phyloP scores from a whole-genome alignment of 2,113 vertebrate species.

The Psettodes erumei region DNA sequence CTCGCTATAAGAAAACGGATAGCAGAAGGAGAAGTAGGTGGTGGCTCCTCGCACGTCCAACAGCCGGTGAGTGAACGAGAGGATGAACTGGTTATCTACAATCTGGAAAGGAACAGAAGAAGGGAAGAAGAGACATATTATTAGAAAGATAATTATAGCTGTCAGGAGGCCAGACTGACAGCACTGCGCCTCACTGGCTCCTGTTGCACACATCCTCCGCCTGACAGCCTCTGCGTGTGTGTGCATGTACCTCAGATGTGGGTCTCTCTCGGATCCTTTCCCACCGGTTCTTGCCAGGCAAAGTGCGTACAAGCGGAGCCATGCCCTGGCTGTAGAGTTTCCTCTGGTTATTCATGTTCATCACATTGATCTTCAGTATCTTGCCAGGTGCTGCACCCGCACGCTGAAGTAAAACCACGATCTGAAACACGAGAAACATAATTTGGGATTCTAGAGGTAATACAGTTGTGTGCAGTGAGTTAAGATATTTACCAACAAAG shows the following conservation, averaged over 20 bases:
- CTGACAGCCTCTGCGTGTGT: neutral
- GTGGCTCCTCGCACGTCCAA: conserved; percentile 89
- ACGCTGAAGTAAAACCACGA: conserved; percentile 99
- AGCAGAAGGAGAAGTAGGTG: conserved; percentile 97
- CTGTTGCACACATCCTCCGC: conserved; percentile 6
- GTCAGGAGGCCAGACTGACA: neutral
- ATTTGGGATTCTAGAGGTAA: neutral
- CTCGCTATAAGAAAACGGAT: conserved; percentile 94
- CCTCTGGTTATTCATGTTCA: conserved; percentile 99
- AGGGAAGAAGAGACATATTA: conserved; percentile 12
- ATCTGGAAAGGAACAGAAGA: conserved; percentile 80
- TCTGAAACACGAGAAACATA: conserved; percentile 75
- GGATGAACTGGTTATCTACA: conserved; percentile 92
- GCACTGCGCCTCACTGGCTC: neutral
- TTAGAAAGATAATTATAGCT: conserved; percentile 24
- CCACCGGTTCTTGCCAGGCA: conserved; percentile 90
- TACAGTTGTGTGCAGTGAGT: neutral
- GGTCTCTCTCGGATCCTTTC: conserved; percentile 93
- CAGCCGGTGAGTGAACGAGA: conserved; percentile 94
- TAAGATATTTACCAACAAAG: neutral
- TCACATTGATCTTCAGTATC: conserved; percentile 93
- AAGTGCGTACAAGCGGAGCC: conserved; percentile 91
- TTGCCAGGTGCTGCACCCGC: conserved; percentile 86
- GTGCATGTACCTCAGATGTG: conserved; percentile 84
- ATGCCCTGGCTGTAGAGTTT: conserved; percentile 97